Base-by-base conservation (phyloP, 2,888 invertebrate genomes). In the Hermaeophaga mercurialis region DNA sequence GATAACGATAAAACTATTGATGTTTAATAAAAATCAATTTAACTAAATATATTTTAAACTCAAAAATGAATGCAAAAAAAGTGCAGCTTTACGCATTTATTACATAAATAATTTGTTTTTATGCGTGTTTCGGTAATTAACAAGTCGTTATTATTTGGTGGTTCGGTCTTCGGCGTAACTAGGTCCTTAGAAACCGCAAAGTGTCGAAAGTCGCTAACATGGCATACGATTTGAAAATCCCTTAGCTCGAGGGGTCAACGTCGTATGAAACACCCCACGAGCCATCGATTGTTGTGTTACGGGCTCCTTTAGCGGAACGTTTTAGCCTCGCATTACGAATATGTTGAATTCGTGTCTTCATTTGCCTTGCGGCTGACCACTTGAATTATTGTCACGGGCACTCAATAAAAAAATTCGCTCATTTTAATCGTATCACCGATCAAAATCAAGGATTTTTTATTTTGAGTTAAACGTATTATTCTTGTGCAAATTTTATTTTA, bases 201-300 rank as follows among this genome's bases (percentile, higher is more conserved):
- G 48, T 43, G 43, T 24, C 24, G 43, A 43, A 43, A 43, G 22
- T 24, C 41, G 19, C 41, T 11, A 18, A 18, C 41, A 31, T 44
- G 43, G 43, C 43, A 43, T 15, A 56, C 24, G 48, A 54, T 50
- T 50, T 33, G 49, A 57, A 58, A 47, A 49, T 33, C 48, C 28
- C 33, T 18, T 43, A 55, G 52, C 31, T 24, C 52, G 43, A 58
- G 58, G 63, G 63, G 65, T 65, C 63, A 65, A 62, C 59, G 64
- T 63, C 55, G 64, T 54, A 57, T 60, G 55, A 52, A 56, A 59
- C 61, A 58, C 56, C 45, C 17, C 47, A 38, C 63, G 47, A 39
- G 19, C 43, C 64, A 66, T 66, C 64, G 66, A 66, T 66, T 66
- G 64, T 65, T 62, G 59, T 66, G 64, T 65, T 62, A 61, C 61